Evolutionary conservation across 2,888 invertebrate genomes (phyloP).

Genomic region (Augochlorella aurata): DNA sequence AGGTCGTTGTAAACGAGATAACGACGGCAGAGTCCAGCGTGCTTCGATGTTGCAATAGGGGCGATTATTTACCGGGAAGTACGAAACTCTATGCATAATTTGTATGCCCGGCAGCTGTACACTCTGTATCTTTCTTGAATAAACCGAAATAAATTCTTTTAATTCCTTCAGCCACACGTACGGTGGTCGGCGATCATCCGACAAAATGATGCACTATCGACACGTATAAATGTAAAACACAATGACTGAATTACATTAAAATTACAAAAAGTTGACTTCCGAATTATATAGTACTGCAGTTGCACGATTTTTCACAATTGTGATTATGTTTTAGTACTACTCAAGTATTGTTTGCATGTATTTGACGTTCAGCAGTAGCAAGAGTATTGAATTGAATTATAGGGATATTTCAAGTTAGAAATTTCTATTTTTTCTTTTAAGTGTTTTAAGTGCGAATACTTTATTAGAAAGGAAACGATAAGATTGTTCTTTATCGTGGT

Average conservation of each 20-base stretch:
- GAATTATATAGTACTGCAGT: too few relatives aligned
- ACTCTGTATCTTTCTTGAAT: constrained; percentile 78
- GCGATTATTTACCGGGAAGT: constrained; percentile 55
- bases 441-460: too few relatives aligned
- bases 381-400: too few relatives aligned
- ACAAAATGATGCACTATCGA: constrained; percentile 25
- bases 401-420: too few relatives aligned
- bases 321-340: too few relatives aligned
- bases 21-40: constrained; percentile 51
- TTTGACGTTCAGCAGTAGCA: too few relatives aligned
- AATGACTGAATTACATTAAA: too few relatives aligned
- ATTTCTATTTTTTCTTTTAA: too few relatives aligned
- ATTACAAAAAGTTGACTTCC: too few relatives aligned
- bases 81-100: constrained; percentile 60
- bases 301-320: too few relatives aligned
- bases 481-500: neutral
- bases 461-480: too few relatives aligned
- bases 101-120: constrained; percentile 72
- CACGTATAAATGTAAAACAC: neutral
- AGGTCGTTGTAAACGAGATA: constrained; percentile 47
- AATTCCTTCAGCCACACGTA: constrained; percentile 72
- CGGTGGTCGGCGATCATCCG: constrained; percentile 4
- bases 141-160: constrained; percentile 79
- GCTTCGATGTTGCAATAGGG: constrained; percentile 54
- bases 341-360: too few relatives aligned